Percentiles rank a stretch among this genome's conserved stretches.
Conservation (phyloP, 2,888 invertebrate species). For the Drosophila parthenogenetica region DNA sequence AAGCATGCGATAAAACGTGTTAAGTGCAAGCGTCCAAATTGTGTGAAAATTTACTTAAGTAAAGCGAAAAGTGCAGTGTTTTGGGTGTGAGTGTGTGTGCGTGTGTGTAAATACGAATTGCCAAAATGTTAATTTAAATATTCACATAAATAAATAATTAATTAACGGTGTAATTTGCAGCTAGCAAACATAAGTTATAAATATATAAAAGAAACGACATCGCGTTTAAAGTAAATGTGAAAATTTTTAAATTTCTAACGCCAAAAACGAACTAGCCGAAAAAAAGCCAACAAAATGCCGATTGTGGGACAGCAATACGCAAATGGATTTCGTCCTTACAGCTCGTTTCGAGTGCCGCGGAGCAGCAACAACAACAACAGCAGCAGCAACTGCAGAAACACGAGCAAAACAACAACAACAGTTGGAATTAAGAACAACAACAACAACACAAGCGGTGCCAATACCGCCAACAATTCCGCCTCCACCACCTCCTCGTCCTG, state of each 20-base stretch:
- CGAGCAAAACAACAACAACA: constrained; percentile 27
- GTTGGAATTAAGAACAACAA: constrained; percentile 21
- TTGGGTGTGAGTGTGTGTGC: constrained; percentile 1
- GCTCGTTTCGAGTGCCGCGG: constrained; percentile 84
- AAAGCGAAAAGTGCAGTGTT: constrained; percentile 24
- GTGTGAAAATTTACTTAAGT: constrained; percentile 63
- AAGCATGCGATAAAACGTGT: constrained; percentile 70
- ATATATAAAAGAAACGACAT: constrained; percentile 13
- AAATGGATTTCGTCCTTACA: constrained; percentile 83
- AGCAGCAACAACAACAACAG: constrained; percentile 66
- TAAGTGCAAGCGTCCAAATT: constrained; percentile 56
- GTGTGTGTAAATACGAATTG: constrained; percentile 25
- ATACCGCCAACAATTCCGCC: constrained; percentile 21
- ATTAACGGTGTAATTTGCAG: constrained; percentile 27
- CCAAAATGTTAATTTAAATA: constrained; percentile 28
- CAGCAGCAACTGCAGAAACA: constrained; percentile 51
- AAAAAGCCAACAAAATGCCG: constrained; percentile 82
- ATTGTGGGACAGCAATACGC: constrained; percentile 83
- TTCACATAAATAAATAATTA: neutral
- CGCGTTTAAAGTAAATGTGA: constrained; percentile 78
- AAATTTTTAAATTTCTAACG: constrained; percentile 67
- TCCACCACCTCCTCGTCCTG: constrained; percentile 60
- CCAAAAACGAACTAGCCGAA: constrained; percentile 39
- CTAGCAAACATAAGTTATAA: constrained; percentile 50
- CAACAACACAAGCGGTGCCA: constrained; percentile 31